Percentiles rank a stretch among this genome's conserved stretches.
These are phyloP conservation scores for Melieria omissa DNA, from an alignment of 2,888 invertebrate genomes.

Conservation along the genomic window DNA sequence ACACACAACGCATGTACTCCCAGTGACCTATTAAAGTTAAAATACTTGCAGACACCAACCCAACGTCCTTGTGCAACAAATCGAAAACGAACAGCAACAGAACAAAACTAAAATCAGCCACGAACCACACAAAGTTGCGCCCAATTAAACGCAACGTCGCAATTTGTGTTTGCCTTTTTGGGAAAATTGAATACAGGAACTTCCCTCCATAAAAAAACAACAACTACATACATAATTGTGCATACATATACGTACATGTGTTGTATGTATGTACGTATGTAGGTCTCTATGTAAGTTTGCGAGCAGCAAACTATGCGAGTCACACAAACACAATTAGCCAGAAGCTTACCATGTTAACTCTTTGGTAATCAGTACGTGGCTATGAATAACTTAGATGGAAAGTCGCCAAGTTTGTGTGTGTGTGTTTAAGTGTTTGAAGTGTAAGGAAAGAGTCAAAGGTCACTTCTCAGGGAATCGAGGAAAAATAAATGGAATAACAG, in stretches of 20 bases:
- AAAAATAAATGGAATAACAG: background rate
- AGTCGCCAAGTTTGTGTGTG: background rate
- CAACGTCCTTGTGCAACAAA: conserved; percentile 17
- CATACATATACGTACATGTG: conserved; percentile 1
- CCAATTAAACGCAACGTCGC: too few species aligned
- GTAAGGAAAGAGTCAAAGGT: conserved; percentile 52
- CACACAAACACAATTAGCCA: conserved; percentile 62
- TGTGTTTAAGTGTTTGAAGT: background rate
- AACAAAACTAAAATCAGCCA: too few species aligned
- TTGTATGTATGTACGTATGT: background rate
- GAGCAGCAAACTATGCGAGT: conserved; percentile 48
- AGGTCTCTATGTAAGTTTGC: conserved; percentile 18
- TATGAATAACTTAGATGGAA: conserved; percentile 30
- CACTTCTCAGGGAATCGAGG: conserved; percentile 43
- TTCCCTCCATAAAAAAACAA: too few species aligned
- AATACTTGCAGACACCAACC: conserved; percentile 8
- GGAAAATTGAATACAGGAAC: too few species aligned
- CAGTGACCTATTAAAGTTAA: conserved; percentile 18
- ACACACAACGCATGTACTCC: background rate
- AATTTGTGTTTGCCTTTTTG: too few species aligned
- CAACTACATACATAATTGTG: background rate
- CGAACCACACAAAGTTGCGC: too few species aligned
- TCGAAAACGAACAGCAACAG: background rate
- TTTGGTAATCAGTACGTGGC: conserved; percentile 44
- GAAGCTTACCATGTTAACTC: conserved; percentile 54